Evolutionary conservation across 2,888 invertebrate genomes (phyloP).

Genomic region (Rhingia rostrata): DNA sequence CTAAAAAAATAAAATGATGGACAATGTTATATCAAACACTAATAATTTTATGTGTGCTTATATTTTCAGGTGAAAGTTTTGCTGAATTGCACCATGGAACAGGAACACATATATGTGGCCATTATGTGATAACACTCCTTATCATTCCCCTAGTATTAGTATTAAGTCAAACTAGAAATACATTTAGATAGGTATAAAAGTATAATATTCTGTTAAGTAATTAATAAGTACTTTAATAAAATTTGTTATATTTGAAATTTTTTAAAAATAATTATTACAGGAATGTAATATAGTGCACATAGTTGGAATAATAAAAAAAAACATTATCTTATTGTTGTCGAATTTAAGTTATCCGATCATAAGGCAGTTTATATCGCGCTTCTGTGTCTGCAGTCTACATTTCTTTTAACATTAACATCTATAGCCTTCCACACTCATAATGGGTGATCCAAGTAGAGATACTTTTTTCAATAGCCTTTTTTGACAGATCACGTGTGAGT

Average conservation of each 20-base stretch:
- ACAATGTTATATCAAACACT: too few species aligned
- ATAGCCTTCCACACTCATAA: too few species aligned
- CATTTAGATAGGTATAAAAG: slow-evolving; percentile 78
- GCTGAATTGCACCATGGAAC: slow-evolving; percentile 85
- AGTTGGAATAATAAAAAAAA: slow-evolving; percentile 40
- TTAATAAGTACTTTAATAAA: slow-evolving; percentile 68
- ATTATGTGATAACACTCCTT: slow-evolving; percentile 76
- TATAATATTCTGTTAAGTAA: slow-evolving; percentile 62
- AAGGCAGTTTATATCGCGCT: neutral
- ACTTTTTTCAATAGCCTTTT: too few species aligned
- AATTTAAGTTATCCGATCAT: neutral
- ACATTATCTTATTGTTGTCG: neutral
- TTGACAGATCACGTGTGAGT: too few species aligned
- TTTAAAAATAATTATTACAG: slow-evolving; percentile 74
- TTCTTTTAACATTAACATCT: too few species aligned
- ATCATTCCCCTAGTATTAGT: slow-evolving; percentile 76
- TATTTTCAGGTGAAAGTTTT: slow-evolving; percentile 85
- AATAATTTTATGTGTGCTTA: slow-evolving; percentile 29
- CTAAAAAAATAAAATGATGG: too few species aligned
- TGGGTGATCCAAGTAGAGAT: too few species aligned
- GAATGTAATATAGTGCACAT: slow-evolving; percentile 76
- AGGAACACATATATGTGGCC: slow-evolving; percentile 64
- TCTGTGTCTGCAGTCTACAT: too few species aligned
- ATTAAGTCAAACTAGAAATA: slow-evolving; percentile 73
- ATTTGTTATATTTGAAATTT: slow-evolving; percentile 64